Evolutionary conservation across 2,888 invertebrate genomes (phyloP).

Genomic region (Nysson spinosus): DNA sequence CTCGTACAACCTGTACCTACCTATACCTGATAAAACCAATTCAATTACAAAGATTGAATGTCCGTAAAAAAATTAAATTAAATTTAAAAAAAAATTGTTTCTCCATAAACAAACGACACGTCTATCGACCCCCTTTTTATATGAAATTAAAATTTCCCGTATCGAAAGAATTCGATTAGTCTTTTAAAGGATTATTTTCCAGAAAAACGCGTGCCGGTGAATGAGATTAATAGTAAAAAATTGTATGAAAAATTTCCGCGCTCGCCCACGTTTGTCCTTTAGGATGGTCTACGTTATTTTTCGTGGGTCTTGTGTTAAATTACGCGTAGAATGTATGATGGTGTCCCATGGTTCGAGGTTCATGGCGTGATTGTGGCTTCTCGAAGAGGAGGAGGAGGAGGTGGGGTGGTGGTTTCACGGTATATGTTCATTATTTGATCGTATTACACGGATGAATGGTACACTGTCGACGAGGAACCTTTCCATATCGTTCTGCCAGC

Average conservation of each 20-base stretch:
- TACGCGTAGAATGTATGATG: constrained; percentile 9
- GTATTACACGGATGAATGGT: constrained; percentile 25
- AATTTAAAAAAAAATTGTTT: no score
- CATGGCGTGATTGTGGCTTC: background rate
- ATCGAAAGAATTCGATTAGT: no score
- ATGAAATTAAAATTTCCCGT: no score
- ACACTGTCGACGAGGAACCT: constrained; percentile 1
- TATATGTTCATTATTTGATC: constrained; percentile 32
- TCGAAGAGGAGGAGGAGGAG: background rate
- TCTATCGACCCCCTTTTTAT: no score
- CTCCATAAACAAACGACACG: no score
- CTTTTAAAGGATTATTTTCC: no score
- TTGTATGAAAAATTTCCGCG: background rate
- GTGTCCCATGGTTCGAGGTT: background rate
- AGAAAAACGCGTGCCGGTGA: no score
- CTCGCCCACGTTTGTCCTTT: constrained; percentile 12
- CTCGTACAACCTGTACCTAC: no score
- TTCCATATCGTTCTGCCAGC: background rate
- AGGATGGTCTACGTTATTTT: constrained; percentile 8
- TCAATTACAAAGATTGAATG: no score
- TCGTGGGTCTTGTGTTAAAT: constrained; percentile 14
- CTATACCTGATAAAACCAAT: no score
- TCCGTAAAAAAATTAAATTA: no score
- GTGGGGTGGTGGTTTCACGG: background rate
- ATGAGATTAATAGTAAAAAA: background rate